Base-by-base conservation (phyloP, 1,140 invertebrate species). In the Homarus americanus region DNA sequence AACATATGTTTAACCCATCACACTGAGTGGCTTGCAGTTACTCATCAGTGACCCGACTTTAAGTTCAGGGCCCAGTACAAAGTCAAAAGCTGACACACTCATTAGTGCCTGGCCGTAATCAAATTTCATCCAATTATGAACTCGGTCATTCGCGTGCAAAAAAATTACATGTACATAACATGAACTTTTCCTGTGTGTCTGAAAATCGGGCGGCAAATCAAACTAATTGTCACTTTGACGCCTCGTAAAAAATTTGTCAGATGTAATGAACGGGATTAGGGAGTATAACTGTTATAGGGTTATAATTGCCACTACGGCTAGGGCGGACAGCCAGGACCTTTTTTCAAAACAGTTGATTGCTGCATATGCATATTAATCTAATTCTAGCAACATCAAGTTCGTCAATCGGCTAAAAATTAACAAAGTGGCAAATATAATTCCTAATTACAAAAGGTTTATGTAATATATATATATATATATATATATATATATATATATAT, bases 141-240 rank as follows among this genome's bases (percentile, higher is more conserved):
- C n/a, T 69, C 28, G 28, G 63, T 69, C 28, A 69, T 28, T 69
- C n/a, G 63, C 4, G n/a, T 69, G 17, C 38, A 40, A 76, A 76
- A 76, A 38, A 76, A 40, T 75, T 44, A 76, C 20, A 38, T 40
- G 73, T 76, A 40, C 73, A 49, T 79, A 69, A 63, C 58, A 63
- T 3, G 24, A 69, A 32, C 63, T 28, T 32, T 69, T 69, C n/a
- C 63, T 28, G 24, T 63, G 58, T 63, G 28, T 69, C 63, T 69
- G n/a, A 32, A 69, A 69, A 69, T 69, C 63, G n/a, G 63, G 32
- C 63, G n/a, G 12, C n/a, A 69, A 69, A 69, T 69, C 28, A 69
- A 69, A 69, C 63, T 69, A 69, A 69, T 69, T 69, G 63, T 69
- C 63, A 69, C 63, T 69, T 69, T 69, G 63, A 69, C 63, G 63